These are phyloP conservation scores for Podarcis muralis DNA, from an alignment of 2,113 vertebrate genomes.

Conservation along the genomic window DNA sequence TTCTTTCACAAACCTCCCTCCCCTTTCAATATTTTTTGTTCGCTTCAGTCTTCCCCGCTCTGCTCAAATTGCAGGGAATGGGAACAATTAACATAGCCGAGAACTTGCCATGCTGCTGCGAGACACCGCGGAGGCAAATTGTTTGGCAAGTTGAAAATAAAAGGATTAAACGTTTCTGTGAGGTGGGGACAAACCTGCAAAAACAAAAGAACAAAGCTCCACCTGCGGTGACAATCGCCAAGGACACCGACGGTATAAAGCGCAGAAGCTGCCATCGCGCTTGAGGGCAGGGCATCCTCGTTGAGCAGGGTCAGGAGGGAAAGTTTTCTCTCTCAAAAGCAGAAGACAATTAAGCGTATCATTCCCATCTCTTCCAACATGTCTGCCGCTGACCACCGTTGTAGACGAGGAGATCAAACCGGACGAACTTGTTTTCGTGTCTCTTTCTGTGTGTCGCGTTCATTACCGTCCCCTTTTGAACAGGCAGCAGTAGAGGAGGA, in stretches of 20 bases:
- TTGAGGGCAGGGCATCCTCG: background rate
- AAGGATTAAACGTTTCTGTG: conserved; percentile 1
- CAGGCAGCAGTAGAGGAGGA: background rate
- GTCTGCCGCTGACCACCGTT: background rate
- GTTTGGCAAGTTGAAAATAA: conserved; percentile 15
- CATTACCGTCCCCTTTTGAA: conserved; percentile 20
- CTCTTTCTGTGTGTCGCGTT: conserved; percentile 18
- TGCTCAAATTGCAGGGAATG: background rate
- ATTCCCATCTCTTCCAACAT: background rate
- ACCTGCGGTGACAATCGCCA: background rate
- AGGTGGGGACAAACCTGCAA: background rate
- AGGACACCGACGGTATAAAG: background rate
- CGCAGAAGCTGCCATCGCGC: fast-evolving
- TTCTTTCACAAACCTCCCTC: background rate
- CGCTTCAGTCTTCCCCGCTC: background rate
- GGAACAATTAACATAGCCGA: background rate
- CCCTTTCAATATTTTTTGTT: background rate
- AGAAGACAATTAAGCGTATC: conserved; percentile 7
- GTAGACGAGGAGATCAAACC: background rate
- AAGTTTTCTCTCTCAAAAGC: background rate
- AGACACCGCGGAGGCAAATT: conserved; percentile 19
- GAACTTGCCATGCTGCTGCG: background rate
- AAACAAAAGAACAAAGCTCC: background rate
- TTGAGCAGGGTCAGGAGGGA: background rate
- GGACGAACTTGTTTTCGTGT: background rate